A percentile compares a stretch with the other conserved stretches of the same genome.
These are phyloP conservation scores for Drosophila melanica DNA, from an alignment of 1,140 invertebrate genomes.

Conservation along the genomic window DNA sequence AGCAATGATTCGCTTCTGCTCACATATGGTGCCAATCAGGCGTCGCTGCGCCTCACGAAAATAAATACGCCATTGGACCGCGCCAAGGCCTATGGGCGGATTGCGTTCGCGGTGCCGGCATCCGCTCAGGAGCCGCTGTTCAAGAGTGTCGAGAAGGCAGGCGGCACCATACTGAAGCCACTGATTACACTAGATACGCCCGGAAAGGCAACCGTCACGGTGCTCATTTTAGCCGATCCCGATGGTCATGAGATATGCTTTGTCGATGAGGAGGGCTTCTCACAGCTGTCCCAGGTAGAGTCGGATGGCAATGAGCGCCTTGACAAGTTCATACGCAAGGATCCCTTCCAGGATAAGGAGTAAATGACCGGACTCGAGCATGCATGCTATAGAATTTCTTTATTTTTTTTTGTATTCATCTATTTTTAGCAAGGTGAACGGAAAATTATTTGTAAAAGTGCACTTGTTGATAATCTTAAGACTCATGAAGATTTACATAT, in stretches of 20 bases:
- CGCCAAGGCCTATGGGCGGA: slow-evolving; percentile 96
- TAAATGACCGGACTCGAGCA: neutral
- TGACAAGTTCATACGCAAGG: slow-evolving; percentile 88
- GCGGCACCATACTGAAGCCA: slow-evolving; percentile 93
- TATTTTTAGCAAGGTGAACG: too few species aligned
- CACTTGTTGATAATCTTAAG: too few species aligned
- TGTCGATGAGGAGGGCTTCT: slow-evolving; percentile 97
- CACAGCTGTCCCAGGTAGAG: slow-evolving; percentile 94
- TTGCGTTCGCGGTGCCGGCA: slow-evolving; percentile 95
- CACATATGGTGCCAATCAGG: slow-evolving; percentile 88
- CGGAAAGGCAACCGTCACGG: slow-evolving; percentile 97
- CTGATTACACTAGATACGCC: slow-evolving; percentile 96
- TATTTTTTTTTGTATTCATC: neutral
- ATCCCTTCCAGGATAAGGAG: slow-evolving; percentile 76
- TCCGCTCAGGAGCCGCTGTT: slow-evolving; percentile 90
- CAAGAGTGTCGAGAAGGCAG: slow-evolving; percentile 88
- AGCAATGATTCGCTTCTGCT: slow-evolving; percentile 86
- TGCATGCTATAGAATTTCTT: slow-evolving; percentile 12
- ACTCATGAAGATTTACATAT: too few species aligned
- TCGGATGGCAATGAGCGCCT: slow-evolving; percentile 91
- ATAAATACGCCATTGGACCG: slow-evolving; percentile 89
- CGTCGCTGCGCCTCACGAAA: slow-evolving; percentile 90
- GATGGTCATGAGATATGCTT: slow-evolving; percentile 99
- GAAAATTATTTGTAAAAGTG: too few species aligned
- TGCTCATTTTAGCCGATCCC: slow-evolving; percentile 98